Evolutionary conservation across 2,888 invertebrate genomes (phyloP).

Genomic region (Heliconius hortense): DNA sequence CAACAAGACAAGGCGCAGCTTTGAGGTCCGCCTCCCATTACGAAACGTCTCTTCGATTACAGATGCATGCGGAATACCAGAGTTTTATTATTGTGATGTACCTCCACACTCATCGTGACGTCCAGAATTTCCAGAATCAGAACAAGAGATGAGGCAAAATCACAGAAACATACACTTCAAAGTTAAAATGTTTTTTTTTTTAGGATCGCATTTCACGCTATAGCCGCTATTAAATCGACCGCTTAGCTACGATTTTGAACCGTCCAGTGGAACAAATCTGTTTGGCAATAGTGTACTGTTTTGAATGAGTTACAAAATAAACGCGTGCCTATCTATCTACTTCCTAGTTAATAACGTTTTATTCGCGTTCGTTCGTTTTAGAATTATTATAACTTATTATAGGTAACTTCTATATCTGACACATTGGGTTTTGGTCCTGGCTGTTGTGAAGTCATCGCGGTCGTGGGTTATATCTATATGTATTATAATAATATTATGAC

Average conservation of each 20-base stretch:
- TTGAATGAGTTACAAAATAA: slow-evolving; percentile 12
- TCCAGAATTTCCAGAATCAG: too few species aligned
- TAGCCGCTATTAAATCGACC: slow-evolving; percentile 20
- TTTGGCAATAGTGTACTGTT: slow-evolving; percentile 22
- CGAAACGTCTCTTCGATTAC: not conserved
- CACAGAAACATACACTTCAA: not conserved
- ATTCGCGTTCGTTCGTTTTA: not conserved
- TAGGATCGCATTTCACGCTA: slow-evolving; percentile 14
- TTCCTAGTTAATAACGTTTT: not conserved
- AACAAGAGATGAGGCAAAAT: not conserved
- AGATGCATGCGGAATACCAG: too few species aligned
- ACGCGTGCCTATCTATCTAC: not conserved
- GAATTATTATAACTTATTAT: too few species aligned
- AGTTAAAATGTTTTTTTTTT: slow-evolving; percentile 15
- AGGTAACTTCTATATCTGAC: too few species aligned
- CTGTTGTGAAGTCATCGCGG: too few species aligned
- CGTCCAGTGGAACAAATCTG: slow-evolving; percentile 34
- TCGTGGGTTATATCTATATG: too few species aligned
- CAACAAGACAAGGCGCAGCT: too few species aligned
- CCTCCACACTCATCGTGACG: too few species aligned
- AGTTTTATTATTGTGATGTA: too few species aligned
- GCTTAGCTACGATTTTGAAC: slow-evolving; percentile 29
- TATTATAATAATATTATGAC: too few species aligned
- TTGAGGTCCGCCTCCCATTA: too few species aligned
- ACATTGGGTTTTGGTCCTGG: too few species aligned